phyloP scores from a whole-genome alignment of 2,797 vertebrate genomes.

The Muscicapa striata region DNA sequence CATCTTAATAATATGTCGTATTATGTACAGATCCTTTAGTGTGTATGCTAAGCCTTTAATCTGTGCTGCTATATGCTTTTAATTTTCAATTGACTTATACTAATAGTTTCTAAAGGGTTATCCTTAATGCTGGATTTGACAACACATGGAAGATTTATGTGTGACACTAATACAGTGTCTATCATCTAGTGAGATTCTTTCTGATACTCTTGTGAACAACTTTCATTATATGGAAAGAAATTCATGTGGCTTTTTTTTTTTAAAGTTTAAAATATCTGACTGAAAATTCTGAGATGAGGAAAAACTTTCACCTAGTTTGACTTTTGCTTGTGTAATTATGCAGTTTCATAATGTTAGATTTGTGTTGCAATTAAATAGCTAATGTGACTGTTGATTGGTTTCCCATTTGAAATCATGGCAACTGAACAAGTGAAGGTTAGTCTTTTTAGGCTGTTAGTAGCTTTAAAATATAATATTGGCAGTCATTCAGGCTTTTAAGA shows the following conservation, averaged over 20 bases:
- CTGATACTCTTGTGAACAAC: background rate
- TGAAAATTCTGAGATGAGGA: background rate
- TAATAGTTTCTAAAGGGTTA: background rate
- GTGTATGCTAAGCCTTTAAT: background rate
- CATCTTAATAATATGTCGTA: background rate
- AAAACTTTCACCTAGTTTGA: background rate
- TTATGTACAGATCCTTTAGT: background rate
- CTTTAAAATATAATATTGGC: background rate
- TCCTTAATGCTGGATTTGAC: background rate
- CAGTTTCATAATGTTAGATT: background rate
- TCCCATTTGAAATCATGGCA: background rate
- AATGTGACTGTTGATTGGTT: background rate
- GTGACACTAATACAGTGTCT: background rate
- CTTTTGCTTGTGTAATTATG: background rate
- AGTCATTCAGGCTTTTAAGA: background rate
- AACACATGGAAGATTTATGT: background rate
- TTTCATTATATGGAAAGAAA: background rate
- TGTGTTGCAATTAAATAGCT: conserved; percentile 10
- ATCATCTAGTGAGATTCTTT: background rate
- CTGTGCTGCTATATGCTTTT: conserved; percentile 12
- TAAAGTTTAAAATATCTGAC: background rate
- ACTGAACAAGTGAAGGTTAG: background rate
- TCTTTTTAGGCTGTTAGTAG: background rate
- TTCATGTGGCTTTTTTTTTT: background rate
- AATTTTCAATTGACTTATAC: conserved; percentile 5